phyloP scores from a whole-genome alignment of 1,140 invertebrate genomes.

The Drosophila melanogaster region Release_6_plus_ISO1_MT NT_033777.3:9831501-9832000 shows the following conservation, averaged over 20 bases:
- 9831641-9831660: slow-evolving; percentile 15
- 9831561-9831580: slow-evolving; percentile 1
- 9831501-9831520: background rate
- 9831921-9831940: slow-evolving; percentile 61
- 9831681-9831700: background rate
- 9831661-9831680: slow-evolving; percentile 47
- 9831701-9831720: slow-evolving; percentile 46
- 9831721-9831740: slow-evolving; percentile 45
- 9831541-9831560: background rate
- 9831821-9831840: slow-evolving; percentile 21
- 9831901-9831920: slow-evolving; percentile 53
- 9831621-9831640: slow-evolving; percentile 19
- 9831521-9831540: slow-evolving; percentile 10
- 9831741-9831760: slow-evolving; percentile 55
- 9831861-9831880: no score
- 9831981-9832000: slow-evolving; percentile 30
- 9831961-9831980: slow-evolving; percentile 63
- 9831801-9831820: slow-evolving; percentile 48
- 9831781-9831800: slow-evolving; percentile 19
- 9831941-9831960: slow-evolving; percentile 50
- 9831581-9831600: slow-evolving; percentile 23
- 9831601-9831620: slow-evolving; percentile 25
- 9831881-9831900: background rate
- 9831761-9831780: slow-evolving; percentile 42
- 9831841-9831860: background rate